These are phyloP conservation scores for Martes flavigula DNA, from an alignment of 2,797 vertebrate genomes.

Conservation along the genomic window DNA sequence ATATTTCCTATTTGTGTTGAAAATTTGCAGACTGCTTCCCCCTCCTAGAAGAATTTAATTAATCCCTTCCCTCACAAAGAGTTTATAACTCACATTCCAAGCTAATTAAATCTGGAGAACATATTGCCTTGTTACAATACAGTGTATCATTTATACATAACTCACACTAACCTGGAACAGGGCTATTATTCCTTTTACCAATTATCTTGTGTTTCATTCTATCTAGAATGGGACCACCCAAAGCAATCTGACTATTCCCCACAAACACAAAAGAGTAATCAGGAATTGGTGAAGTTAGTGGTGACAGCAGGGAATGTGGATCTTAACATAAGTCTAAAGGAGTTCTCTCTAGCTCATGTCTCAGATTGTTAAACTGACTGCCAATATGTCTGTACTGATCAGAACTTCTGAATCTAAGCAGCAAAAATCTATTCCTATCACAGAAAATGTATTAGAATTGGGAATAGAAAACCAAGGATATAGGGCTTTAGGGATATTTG, in stretches of 20 bases:
- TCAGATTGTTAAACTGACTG: background rate
- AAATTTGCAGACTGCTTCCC: constrained; percentile 8
- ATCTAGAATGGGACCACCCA: background rate
- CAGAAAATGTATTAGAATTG: background rate
- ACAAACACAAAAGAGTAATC: background rate
- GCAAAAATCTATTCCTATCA: background rate
- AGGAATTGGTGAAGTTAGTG: background rate
- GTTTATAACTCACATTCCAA: constrained; percentile 17
- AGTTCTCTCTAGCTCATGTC: background rate
- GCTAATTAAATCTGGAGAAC: constrained; percentile 46
- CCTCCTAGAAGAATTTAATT: constrained; percentile 18
- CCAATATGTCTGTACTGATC: background rate
- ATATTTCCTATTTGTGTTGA: background rate
- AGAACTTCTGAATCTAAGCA: background rate
- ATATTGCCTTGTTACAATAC: background rate
- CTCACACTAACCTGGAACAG: background rate
- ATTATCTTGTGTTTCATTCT: background rate
- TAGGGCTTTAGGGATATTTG: background rate
- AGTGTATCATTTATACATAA: constrained; percentile 15
- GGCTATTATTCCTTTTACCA: background rate
- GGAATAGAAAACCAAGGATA: background rate
- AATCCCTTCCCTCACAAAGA: background rate
- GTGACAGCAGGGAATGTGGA: background rate
- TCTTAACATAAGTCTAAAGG: background rate
- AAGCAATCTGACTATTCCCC: background rate